Percentiles rank a stretch among this genome's conserved stretches.
phyloP scores from a whole-genome alignment of 53 echinoderm and acorn worm genomes.

The Astropecten irregularis region DNA sequence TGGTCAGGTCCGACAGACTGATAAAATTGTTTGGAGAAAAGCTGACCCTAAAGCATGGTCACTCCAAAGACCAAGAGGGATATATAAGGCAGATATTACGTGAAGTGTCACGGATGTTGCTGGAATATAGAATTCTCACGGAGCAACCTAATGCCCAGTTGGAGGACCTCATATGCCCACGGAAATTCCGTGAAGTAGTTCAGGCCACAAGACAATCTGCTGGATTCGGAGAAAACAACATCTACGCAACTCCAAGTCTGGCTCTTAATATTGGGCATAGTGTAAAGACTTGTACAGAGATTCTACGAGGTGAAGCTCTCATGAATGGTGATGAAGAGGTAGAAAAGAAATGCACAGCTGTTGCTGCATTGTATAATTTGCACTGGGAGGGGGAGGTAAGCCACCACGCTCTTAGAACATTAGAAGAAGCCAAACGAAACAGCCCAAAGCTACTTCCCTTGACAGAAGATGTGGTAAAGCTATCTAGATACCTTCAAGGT shows the following conservation, averaged over 20 bases:
- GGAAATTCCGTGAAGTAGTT: slow-evolving; percentile 32
- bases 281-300: slow-evolving; percentile 64
- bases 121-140: slow-evolving; percentile 34
- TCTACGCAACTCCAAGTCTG: slow-evolving; percentile 56
- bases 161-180: slow-evolving; percentile 34
- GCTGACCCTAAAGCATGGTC: slow-evolving; percentile 55
- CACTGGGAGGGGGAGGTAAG: slow-evolving; percentile 70
- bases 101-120: slow-evolving; percentile 57
- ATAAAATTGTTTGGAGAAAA: slow-evolving; percentile 67
- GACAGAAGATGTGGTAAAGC: slow-evolving; percentile 65
- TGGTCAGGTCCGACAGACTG: slow-evolving; percentile 54
- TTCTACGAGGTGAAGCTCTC: slow-evolving; percentile 69
- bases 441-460: slow-evolving; percentile 66
- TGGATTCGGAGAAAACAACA: slow-evolving; percentile 50
- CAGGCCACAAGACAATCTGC: slow-evolving; percentile 51
- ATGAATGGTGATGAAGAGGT: slow-evolving; percentile 39
- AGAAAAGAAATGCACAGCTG: slow-evolving; percentile 52
- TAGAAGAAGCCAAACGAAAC: slow-evolving; percentile 60
- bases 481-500: slow-evolving; percentile 63
- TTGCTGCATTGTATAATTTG: slow-evolving; percentile 53
- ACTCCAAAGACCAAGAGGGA: slow-evolving; percentile 54
- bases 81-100: slow-evolving; percentile 56
- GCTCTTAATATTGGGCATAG: slow-evolving; percentile 69
- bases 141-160: slow-evolving; percentile 9
- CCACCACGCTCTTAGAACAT: slow-evolving; percentile 65